Base-by-base conservation (phyloP, 35 echinoderm and acorn worm genomes). In the Chiridota heheva region DNA sequence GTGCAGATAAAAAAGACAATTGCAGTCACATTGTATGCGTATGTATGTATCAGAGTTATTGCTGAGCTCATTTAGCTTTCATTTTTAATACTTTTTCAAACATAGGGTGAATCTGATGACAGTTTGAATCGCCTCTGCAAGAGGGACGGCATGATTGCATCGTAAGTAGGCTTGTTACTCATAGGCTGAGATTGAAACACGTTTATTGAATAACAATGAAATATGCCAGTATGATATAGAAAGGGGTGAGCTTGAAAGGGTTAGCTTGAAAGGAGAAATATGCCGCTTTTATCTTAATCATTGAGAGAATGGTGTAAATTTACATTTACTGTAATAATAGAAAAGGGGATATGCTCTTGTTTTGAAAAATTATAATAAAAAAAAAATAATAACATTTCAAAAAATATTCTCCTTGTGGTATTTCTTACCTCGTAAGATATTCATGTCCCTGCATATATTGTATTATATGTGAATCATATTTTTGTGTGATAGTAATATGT, bases 101-200 rank as follows among this genome's bases (percentile, higher is more conserved):
- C n/a, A 8, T 56, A 97, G 93, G 93, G 93, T 63, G 93, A 97
- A 63, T 97, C 93, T 5, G 93, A 97, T 81, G 93, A 97, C 43
- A 72, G 77, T 36, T 58, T 97, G 69, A 86, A 69, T 38, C 86
- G 88, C 46, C 72, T 97, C 15, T 37, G 88, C 8, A 74, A 84
- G 51, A 71, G 69, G 25, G 93, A 97, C 56, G 66, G 65, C n/a
- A 58, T 84, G 20, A 79, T 97, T 35, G 66, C 93, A 68, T 72
- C 69, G 93, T 97, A 66, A 88, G 88, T 40, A 40, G 30, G 15
- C 0, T 10, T 33, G 4, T 15, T 1, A 1, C 29, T 28, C 18
- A 27, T 28, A 12, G 31, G 32, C 41, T 44, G n/a, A 22, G 22
- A 36, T 41, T 36, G 67, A 70, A 70, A 36, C 44, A 41, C 67